phyloP scores from a whole-genome alignment of 2,888 invertebrate species.

The Andrena minutula region DNA sequence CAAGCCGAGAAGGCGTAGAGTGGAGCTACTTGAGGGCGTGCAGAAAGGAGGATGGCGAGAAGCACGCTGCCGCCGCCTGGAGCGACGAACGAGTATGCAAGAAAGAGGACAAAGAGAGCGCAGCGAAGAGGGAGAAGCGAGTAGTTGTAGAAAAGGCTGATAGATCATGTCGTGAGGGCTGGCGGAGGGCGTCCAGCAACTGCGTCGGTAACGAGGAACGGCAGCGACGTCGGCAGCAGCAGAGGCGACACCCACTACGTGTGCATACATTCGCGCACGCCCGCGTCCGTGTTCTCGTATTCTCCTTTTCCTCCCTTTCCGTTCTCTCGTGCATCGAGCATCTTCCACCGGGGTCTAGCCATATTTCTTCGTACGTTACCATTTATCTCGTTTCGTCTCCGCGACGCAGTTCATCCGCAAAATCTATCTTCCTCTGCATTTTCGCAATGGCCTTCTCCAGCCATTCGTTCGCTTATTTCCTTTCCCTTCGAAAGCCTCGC shows the following conservation, averaged over 20 bases:
- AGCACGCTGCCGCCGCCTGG: slow-evolving; percentile 38
- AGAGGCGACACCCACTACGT: slow-evolving; percentile 76
- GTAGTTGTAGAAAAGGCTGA: slow-evolving; percentile 75
- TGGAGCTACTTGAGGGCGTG: slow-evolving; percentile 41
- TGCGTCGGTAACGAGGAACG: slow-evolving; percentile 81
- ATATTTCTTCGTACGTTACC: slow-evolving; percentile 66
- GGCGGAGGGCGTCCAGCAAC: slow-evolving; percentile 75
- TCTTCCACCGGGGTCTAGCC: slow-evolving; percentile 60
- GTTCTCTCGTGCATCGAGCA: slow-evolving; percentile 25
- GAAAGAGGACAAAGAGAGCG: slow-evolving; percentile 59
- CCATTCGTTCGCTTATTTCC: slow-evolving; percentile 31
- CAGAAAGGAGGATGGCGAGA: slow-evolving; percentile 51
- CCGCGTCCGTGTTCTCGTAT: slow-evolving; percentile 27
- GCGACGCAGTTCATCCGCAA: slow-evolving; percentile 21
- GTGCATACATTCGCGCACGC: slow-evolving; percentile 46
- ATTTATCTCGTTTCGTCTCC: slow-evolving; percentile 56
- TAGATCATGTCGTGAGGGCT: slow-evolving; percentile 77
- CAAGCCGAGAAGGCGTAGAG: slow-evolving; percentile 30
- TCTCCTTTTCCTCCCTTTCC: slow-evolving; percentile 42
- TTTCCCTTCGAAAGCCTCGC: slow-evolving; percentile 36
- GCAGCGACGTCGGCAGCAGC: slow-evolving; percentile 72
- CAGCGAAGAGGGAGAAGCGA: slow-evolving; percentile 33
- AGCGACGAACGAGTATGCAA: slow-evolving; percentile 48
- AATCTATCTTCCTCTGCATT: slow-evolving; percentile 35
- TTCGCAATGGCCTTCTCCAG: slow-evolving; percentile 13